Evolutionary conservation across 30 jellyfish, hydroid and myxozoan species (phyloP).

Genomic region (Euphysa ruthae): DNA sequence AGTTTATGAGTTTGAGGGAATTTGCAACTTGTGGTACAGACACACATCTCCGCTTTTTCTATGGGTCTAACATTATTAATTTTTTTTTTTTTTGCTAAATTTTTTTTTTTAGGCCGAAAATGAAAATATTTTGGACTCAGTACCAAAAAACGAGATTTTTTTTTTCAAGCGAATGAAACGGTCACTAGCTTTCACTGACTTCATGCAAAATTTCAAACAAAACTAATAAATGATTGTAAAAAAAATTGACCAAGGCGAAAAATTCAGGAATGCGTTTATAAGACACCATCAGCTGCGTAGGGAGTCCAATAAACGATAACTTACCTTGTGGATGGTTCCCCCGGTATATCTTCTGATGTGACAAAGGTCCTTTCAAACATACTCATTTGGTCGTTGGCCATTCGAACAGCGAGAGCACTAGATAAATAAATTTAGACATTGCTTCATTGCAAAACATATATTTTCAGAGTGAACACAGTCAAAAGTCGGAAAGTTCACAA

Average conservation of each 20-base stretch:
- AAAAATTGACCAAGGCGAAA: background rate
- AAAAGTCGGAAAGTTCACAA: no score
- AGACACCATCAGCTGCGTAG: background rate
- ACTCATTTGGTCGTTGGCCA: slow-evolving; percentile 87
- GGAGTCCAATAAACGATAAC: background rate
- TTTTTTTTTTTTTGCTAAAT: no score
- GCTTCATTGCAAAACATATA: no score
- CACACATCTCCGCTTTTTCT: no score
- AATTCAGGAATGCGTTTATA: background rate
- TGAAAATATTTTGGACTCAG: no score
- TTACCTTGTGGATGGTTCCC: slow-evolving; percentile 68
- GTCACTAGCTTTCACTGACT: background rate
- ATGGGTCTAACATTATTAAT: no score
- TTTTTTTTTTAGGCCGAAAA: no score
- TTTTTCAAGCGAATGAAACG: background rate
- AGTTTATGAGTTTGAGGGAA: no score
- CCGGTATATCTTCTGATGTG: slow-evolving; percentile 87
- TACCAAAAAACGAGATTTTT: no score
- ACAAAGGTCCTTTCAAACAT: slow-evolving; percentile 90
- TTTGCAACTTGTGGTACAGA: background rate
- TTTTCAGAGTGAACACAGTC: no score
- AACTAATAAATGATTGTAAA: background rate
- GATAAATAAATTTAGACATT: background rate
- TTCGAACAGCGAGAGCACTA: slow-evolving; percentile 94
- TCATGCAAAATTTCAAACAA: background rate